These are phyloP conservation scores for Marcusenius ussheri DNA, from an alignment of 2,113 vertebrate species.

Conservation along the genomic window DNA sequence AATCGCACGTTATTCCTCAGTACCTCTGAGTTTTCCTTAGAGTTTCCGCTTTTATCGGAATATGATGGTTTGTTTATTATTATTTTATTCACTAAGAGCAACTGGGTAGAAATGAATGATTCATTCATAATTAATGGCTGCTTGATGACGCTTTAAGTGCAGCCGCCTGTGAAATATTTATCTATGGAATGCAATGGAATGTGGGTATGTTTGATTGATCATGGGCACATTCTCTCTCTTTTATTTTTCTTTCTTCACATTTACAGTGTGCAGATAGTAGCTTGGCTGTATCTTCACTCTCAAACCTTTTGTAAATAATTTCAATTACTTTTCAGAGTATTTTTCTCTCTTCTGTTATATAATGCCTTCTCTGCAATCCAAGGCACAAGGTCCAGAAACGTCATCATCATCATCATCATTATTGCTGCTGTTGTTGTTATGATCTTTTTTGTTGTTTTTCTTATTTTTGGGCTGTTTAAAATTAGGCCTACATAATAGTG, in stretches of 20 bases:
- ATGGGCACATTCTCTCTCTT: slow-evolving; percentile 11
- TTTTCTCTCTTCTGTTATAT: neutral
- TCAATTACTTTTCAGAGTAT: neutral
- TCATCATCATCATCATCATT: neutral
- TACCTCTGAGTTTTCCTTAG: neutral
- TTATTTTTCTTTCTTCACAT: neutral
- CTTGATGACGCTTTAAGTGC: slow-evolving; percentile 26
- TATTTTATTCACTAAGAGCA: slow-evolving; percentile 35
- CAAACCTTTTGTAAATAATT: neutral
- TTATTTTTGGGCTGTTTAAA: neutral
- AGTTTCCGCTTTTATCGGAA: slow-evolving; percentile 15
- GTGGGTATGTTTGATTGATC: slow-evolving; percentile 20
- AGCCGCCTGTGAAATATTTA: slow-evolving; percentile 35
- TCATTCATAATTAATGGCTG: slow-evolving; percentile 31
- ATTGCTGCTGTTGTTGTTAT: neutral
- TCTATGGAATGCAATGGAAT: slow-evolving; percentile 25
- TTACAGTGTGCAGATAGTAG: neutral
- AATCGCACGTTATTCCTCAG: neutral
- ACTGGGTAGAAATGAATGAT: slow-evolving; percentile 25
- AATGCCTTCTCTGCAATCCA: neutral
- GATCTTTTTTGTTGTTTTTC: neutral
- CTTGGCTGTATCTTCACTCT: neutral
- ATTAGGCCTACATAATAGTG: neutral
- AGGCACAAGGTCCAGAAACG: neutral
- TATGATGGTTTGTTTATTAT: slow-evolving; percentile 26